Evolutionary conservation across 2,888 invertebrate genomes (phyloP).

Genomic region (Ferrisia virgata): DNA sequence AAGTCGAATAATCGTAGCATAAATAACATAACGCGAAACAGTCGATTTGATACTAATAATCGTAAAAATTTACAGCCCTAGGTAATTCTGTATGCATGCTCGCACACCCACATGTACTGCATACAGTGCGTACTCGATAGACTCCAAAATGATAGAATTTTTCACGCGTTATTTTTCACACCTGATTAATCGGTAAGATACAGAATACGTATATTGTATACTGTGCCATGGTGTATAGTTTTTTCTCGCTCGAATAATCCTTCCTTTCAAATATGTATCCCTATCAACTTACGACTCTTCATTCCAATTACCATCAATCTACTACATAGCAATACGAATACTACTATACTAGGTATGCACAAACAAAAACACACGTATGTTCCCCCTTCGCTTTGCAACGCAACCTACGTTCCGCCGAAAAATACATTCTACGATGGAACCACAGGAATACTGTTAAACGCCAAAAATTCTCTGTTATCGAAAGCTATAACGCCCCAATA

Average conservation of each 20-base stretch:
- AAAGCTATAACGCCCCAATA: slow-evolving; percentile 41
- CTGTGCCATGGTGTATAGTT: background rate
- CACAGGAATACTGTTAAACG: background rate
- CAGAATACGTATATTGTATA: background rate
- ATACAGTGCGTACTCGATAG: too few species aligned
- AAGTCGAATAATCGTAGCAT: background rate
- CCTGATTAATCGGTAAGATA: background rate
- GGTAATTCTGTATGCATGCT: background rate
- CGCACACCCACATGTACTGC: too few species aligned
- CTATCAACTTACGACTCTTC: background rate
- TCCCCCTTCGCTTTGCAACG: background rate
- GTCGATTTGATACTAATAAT: background rate
- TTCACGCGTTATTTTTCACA: background rate
- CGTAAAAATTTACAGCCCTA: background rate
- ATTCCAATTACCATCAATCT: background rate
- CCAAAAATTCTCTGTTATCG: slow-evolving; percentile 33
- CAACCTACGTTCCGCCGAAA: too few species aligned
- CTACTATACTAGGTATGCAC: background rate
- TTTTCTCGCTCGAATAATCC: background rate
- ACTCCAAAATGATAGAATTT: background rate
- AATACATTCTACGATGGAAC: background rate
- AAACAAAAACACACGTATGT: background rate
- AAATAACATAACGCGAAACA: background rate
- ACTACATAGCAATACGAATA: background rate
- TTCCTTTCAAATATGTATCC: background rate